Percentiles rank a stretch among this genome's conserved stretches.
Conservation (phyloP, 2,888 invertebrate species). For the Bombylius discolor region DNA sequence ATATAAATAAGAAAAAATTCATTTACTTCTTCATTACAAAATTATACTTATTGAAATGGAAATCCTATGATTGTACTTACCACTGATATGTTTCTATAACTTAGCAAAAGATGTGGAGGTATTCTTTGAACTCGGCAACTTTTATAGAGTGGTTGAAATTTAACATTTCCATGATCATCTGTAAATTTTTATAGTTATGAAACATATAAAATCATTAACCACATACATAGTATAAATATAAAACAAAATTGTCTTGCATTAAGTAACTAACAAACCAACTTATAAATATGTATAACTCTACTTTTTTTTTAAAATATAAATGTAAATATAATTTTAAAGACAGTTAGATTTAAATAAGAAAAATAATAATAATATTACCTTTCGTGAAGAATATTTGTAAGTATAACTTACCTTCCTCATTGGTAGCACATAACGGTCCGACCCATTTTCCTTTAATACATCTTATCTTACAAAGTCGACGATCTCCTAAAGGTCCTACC, state of each 20-base stretch:
- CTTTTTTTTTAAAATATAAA: neutral
- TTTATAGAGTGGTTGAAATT: conserved; percentile 63
- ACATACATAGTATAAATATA: neutral
- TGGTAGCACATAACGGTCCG: conserved; percentile 62
- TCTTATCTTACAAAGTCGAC: conserved; percentile 67
- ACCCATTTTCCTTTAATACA: conserved; percentile 77
- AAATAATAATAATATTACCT: no score
- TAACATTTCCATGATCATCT: conserved; percentile 48
- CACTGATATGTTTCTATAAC: conserved; percentile 62
- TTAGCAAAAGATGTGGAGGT: conserved; percentile 54
- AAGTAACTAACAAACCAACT: no score
- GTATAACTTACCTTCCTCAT: conserved; percentile 49
- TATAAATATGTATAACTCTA: neutral
- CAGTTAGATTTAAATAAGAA: no score
- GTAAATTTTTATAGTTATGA: conserved; percentile 12
- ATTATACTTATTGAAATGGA: no score
- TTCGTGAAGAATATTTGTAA: neutral
- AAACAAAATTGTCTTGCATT: no score
- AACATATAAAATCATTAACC: no score
- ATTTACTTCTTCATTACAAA: no score
- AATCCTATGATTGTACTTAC: conserved; percentile 39
- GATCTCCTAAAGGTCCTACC: conserved; percentile 58
- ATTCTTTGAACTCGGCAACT: conserved; percentile 59
- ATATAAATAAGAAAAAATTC: no score
- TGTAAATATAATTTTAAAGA: no score